These are phyloP conservation scores for Hippoglossus stenolepis DNA, from an alignment of 2,113 vertebrate species.

Conservation along the genomic window DNA sequence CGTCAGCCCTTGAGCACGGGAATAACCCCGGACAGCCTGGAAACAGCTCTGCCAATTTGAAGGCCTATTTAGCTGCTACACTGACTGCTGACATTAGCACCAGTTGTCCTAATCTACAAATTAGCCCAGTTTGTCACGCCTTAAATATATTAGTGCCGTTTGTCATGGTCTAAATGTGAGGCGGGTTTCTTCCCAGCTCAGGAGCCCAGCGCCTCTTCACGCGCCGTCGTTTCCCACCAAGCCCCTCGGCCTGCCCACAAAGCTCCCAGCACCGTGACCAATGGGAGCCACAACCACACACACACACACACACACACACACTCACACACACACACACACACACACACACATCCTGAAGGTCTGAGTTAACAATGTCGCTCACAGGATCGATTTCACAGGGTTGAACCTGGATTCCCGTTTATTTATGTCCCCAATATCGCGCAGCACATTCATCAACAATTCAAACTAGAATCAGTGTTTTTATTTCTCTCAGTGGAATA, in stretches of 20 bases:
- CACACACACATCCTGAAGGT: slow-evolving; percentile 35
- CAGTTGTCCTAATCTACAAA: slow-evolving; percentile 90
- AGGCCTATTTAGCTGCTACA: slow-evolving; percentile 89
- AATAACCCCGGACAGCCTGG: slow-evolving; percentile 25
- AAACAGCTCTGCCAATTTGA: slow-evolving; percentile 84
- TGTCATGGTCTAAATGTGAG: slow-evolving; percentile 91
- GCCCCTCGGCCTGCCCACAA: slow-evolving; percentile 82
- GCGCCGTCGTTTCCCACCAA: slow-evolving; percentile 86
- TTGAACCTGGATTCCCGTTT: not conserved
- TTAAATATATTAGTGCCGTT: slow-evolving; percentile 88
- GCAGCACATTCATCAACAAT: not conserved
- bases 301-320: slow-evolving; percentile 32
- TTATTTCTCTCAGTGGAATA: not conserved
- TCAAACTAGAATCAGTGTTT: not conserved
- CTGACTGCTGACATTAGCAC: slow-evolving; percentile 91
- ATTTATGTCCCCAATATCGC: not conserved
- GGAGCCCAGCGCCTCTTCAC: slow-evolving; percentile 83
- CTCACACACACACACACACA: slow-evolving; percentile 46
- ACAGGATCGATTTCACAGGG: not conserved
- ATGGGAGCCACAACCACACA: slow-evolving; percentile 68
- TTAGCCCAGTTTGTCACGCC: slow-evolving; percentile 93
- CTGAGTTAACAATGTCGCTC: not conserved
- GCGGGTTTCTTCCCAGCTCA: slow-evolving; percentile 86
- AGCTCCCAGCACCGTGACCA: slow-evolving; percentile 88
- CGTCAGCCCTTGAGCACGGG: slow-evolving; percentile 34